A percentile compares a stretch with the other conserved stretches of the same genome.
These are phyloP conservation scores for Hyalella azteca DNA, from an alignment of 2,888 invertebrate genomes.

Conservation along the genomic window DNA sequence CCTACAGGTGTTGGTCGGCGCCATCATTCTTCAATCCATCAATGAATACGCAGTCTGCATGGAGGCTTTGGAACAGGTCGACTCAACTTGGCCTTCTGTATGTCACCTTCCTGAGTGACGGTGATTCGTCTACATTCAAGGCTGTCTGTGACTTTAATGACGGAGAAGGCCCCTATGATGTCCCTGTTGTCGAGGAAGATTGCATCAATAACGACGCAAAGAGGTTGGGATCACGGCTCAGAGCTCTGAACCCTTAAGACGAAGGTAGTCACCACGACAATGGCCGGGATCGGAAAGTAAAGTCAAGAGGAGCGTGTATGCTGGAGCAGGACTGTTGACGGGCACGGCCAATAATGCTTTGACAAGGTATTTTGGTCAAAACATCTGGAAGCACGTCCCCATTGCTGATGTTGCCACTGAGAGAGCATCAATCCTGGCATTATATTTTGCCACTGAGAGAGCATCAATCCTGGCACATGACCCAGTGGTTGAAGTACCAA, in stretches of 20 bases:
- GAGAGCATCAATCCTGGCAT: background rate
- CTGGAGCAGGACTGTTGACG: conserved; percentile 38
- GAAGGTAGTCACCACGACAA: conserved; percentile 39
- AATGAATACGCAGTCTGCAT: too few relatives aligned
- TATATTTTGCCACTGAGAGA: background rate
- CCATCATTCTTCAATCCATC: too few relatives aligned
- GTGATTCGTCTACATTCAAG: background rate
- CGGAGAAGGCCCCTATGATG: conserved; percentile 39
- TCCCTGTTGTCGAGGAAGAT: conserved; percentile 40
- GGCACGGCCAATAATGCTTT: conserved; percentile 23
- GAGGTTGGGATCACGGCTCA: conserved; percentile 47
- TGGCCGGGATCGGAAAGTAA: background rate
- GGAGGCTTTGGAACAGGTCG: background rate
- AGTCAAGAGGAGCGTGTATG: conserved; percentile 22
- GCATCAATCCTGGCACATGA: conserved; percentile 9
- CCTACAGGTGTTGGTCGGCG: too few relatives aligned
- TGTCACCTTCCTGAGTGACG: conserved; percentile 28
- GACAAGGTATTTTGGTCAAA: conserved; percentile 16
- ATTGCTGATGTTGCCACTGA: background rate
- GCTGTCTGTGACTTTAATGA: background rate
- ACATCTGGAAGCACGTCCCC: background rate
- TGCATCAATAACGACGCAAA: too few relatives aligned
- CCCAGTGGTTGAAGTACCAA: too few relatives aligned
- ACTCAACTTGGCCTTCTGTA: background rate
- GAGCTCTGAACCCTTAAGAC: conserved; percentile 43